Conservation (phyloP, 2,113 vertebrate genomes). For the Burhinus bistriatus region DNA sequence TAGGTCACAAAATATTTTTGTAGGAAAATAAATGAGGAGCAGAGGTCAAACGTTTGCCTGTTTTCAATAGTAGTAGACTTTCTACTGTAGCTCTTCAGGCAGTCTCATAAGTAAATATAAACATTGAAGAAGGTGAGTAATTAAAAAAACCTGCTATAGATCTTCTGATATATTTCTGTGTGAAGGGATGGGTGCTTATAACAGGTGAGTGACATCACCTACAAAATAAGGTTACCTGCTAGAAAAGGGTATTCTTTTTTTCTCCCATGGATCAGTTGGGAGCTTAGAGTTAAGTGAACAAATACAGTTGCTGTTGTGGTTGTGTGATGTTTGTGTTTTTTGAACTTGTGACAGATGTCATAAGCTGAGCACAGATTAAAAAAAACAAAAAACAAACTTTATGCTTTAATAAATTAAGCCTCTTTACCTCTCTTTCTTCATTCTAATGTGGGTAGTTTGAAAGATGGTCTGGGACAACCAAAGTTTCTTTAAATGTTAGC, state of each 20-base stretch:
- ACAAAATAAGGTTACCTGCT: neutral
- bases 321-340: neutral
- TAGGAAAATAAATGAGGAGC: constrained; percentile 23
- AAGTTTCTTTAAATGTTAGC: neutral
- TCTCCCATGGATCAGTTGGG: neutral
- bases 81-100: constrained; percentile 1
- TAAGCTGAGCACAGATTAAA: neutral
- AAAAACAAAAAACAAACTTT: neutral
- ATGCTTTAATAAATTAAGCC: neutral
- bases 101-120: neutral
- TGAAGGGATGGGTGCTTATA: neutral
- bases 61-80: neutral
- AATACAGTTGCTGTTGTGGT: neutral
- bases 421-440: neutral
- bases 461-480: neutral
- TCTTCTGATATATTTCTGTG: constrained; percentile 18
- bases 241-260: neutral
- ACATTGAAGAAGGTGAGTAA: neutral
- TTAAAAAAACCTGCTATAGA: constrained; percentile 45
- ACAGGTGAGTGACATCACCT: constrained; percentile 3
- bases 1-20: constrained; percentile 32
- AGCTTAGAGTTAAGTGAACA: neutral
- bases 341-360: neutral
- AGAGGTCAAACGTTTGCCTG: constrained; percentile 4
- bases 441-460: neutral